Base-by-base conservation (phyloP, 2,888 invertebrate genomes). In the Hirtodrosophila confusa region DNA sequence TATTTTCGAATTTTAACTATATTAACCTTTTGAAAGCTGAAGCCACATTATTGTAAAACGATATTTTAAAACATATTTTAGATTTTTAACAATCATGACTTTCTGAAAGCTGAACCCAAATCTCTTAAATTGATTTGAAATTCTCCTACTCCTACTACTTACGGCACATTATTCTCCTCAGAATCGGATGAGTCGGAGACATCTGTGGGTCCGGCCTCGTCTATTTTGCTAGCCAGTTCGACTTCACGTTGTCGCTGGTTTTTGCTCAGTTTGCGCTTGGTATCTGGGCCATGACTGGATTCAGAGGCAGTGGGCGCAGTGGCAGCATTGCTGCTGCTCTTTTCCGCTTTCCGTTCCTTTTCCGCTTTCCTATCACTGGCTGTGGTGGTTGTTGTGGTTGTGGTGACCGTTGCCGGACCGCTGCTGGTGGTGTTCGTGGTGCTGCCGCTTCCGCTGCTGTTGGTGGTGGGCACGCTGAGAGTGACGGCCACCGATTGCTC, bases 171-270 rank as follows among this genome's bases (percentile, higher is more conserved):
- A 85, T 95, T 96, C 10, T 93, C 94, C 73, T 96, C 96, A 61
- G 96, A 96, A 91, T 96, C 96, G 65, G 95, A 95, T 27, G 95
- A 94, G 92, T 96, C 96, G 6, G 96, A 96, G 91, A 95, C 93
- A 92, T 97, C 96, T 0, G 96, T 96, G 49, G 95, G 95, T 77
- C 93, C 91, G 27, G 89, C 73, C 61, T 91, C 90, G 4, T 49
- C 55, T 48, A 85, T 90, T 75, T 92, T 91, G 54, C 55, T 76
- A 6, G 82, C 66, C 39, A 75, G 69, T 53, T 90, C 90, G 31
- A 88, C 90, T 29, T 91, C 91, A 0, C 90, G 84, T 56, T 88
- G 86, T 23, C 91, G 78, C 54, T 79, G 88, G 54, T 84, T 90
- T 77, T 91, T 91, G 4, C 80, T 53, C 29, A 88, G 55, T 70